Base-by-base conservation (phyloP, 2,113 vertebrate genomes). In the Aspidoscelis tigris region DNA sequence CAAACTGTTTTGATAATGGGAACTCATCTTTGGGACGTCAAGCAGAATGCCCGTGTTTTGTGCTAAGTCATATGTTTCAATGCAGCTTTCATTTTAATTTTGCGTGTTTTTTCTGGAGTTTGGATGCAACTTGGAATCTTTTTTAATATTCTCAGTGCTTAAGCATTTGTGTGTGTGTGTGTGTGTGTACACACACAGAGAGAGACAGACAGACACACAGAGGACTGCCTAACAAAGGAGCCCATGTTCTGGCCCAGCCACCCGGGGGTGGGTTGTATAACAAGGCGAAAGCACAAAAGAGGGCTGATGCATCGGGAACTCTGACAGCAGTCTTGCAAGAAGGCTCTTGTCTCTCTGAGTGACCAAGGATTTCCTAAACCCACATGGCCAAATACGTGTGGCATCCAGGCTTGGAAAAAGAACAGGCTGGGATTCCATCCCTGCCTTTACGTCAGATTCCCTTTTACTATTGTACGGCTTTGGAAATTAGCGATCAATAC, bases 321-420 rank as follows among this genome's bases (percentile, higher is more conserved):
- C 79, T 88, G 88, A 82, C 88, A 86, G 84, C 75, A 44, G 71
- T 79, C 86, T 84, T 89, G 90, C 86, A 88, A 91, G 88, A 86
- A 78, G 80, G 80, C 85, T 84, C 88, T 88, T 91, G 88, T 89
- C 86, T 91, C 33, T 89, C 72, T 20, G 70, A 72, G 88, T 88
- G 90, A 91, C 85, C 88, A 89, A 89, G 90, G 90, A 89, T 91
- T 91, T 91, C 90, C 88, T 86, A 89, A 91, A 88, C 90, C 90
- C 90, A 88, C 90, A 86, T 82, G 83, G 84, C 71, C 84, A 91
- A 91, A 87, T 88, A 86, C 86, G 81, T 83, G 84, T 87, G 88
- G 88, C 79, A 91, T 91, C 88, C 86, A 89, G 88, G 65, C 78
- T 76, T 89, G 84, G 90, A 89, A 89, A 88, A 88, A 88, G 70